A percentile compares a stretch with the other conserved stretches of the same genome.
phyloP scores from a whole-genome alignment of 2,797 vertebrate species.

The Pangasius larnaudii region DNA sequence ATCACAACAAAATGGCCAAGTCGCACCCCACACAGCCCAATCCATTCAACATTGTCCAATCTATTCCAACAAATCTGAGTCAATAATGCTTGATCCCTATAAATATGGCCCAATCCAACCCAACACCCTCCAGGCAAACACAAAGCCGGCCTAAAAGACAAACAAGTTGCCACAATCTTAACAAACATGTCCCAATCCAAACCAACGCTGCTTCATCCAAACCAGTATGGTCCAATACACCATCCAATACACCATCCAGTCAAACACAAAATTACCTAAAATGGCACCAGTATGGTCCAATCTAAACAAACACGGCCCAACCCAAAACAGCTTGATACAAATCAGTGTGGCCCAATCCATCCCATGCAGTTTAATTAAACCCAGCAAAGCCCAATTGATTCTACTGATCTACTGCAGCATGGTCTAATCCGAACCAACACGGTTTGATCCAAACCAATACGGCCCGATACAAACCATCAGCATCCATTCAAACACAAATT shows the following conservation, averaged over 20 bases:
- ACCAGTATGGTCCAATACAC: neutral
- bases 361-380: neutral
- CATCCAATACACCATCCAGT: neutral
- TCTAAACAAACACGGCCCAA: neutral
- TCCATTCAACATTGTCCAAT: neutral
- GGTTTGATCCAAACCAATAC: neutral
- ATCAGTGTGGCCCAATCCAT: neutral
- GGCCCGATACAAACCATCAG: neutral
- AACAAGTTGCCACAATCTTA: too few species aligned
- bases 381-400: neutral
- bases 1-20: too few species aligned
- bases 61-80: too few species aligned
- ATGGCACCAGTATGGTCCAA: neutral
- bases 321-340: neutral
- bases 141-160: too few species aligned
- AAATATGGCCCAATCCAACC: too few species aligned
- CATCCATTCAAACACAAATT: neutral
- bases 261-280: neutral
- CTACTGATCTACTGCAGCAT: too few species aligned
- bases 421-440: neutral
- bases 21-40: neutral
- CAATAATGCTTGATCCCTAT: too few species aligned
- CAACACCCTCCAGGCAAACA: neutral
- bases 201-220: neutral
- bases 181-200: neutral